Base-by-base conservation (phyloP, 2,113 vertebrate species). In the Alouatta palliata region DNA sequence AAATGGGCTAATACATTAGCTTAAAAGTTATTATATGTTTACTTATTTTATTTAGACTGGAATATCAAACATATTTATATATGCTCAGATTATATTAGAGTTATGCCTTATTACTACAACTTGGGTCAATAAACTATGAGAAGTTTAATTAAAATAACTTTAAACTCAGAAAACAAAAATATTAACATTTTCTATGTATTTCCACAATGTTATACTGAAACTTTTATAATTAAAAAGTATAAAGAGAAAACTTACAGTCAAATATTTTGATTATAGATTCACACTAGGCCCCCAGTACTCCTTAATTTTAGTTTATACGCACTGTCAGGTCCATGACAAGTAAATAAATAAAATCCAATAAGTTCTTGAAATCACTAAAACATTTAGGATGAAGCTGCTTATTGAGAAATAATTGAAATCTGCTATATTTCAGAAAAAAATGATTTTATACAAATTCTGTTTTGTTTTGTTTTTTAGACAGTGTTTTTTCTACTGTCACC, bases 281-380 rank as follows among this genome's bases (percentile, higher is more conserved):
- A 49, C 5, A 52, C 2, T 77, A 7, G 40, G 6, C 2, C 4
- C 8, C 16, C 49, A 61, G 0, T 94, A 17, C 21, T 47, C 6
- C 2, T 79, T 83, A 79, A 79, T 43, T 45, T 71, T 6, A 64
- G 30, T 19, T 10, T 66, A 3, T 68, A n/a, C 43, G 6, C 8
- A 47, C 1, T 11, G 40, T 17, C 37, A 95, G 25, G 3, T 35
- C n/a, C 16, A 64, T 37, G 27, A n/a, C 80, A 80, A 40, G 4
- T 30, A 80, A 95, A 85, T 81, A 96, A 91, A 64, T 37, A 23
- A 82, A 89, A 82, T 91, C 3, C 16, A 75, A 52, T 47, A 83
- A 45, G 2, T 12, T 6, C 30, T 37, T 90, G 11, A 70, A 81
- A 84, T 83, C 14, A 81, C 5, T 54, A 17, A 56, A 90, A 94